Base-by-base conservation (phyloP, 2,888 invertebrate genomes). In the Cantharis rustica region DNA sequence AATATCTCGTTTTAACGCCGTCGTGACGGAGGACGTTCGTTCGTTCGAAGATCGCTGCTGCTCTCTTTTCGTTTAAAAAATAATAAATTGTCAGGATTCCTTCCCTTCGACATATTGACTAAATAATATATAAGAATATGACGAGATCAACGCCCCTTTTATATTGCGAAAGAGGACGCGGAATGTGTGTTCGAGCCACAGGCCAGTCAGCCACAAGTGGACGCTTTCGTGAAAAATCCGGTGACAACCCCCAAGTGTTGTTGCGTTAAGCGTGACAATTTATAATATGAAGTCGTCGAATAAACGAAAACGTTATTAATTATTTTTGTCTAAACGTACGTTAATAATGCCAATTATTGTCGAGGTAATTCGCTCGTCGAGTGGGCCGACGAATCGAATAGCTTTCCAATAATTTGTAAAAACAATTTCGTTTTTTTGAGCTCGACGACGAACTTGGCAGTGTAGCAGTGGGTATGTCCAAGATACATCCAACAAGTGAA, bases 401-500 rank as follows among this genome's bases (percentile, higher is more conserved):
- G 4, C 5, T 31, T 27, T 47, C 47, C 47, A 47, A n/a, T n/a
- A n/a, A 47, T 47, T 47, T n/a, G n/a, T 7, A 47, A 47, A 47
- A 47, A 9, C 47, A n/a, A 47, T 13, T n/a, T n/a, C n/a, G n/a
- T 11, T 27, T 47, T 47, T 47, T 47, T 9, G 2, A n/a, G n/a
- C n/a, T 17, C 23, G 23, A 23, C 20, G 20, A 23, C 64, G 23
- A 66, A 20, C 20, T 66, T 1, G 64, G n/a, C n/a, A n/a, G 4
- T 20, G 7, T 23, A 7, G 9, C 9, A 1, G 31, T 31, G 13
- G 11, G 16, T 66, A 20, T 20, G 64, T 66, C 64, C 64, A 66
- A 16, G 66, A 61, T 70, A 70, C 64, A 72, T 77, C 77, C 77
- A 77, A 77, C 77, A 77, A 77, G 77, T 77, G 75, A 78, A 78